Base-by-base conservation (phyloP, 2,113 vertebrate genomes). In the Hydropotes inermis region DNA sequence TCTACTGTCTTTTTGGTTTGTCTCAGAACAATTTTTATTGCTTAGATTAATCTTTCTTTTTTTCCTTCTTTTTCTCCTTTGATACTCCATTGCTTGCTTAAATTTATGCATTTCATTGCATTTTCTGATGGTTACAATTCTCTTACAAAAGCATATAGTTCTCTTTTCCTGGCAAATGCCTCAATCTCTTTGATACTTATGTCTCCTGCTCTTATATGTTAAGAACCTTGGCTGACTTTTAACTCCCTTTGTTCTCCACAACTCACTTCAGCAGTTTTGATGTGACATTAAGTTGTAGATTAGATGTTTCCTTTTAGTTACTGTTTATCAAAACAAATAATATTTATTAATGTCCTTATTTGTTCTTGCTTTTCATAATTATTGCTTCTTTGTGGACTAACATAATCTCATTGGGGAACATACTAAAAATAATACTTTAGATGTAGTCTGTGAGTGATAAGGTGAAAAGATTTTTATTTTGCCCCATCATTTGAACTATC, bases 291-390 rank as follows among this genome's bases (percentile, higher is more conserved):
- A 82, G 25, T n/a, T 83, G 12, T 43, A 89, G 4, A 30, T 67
- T 45, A 45, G 45, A 52, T 91, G 39, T 50, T 95, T 96, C n/a
- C 28, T 95, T 61, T 78, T 55, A 58, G 94, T 91, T 14, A 97
- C 17, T 86, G 21, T 7, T 95, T 70, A 52, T 17, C 91, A 91
- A 93, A 79, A 58, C 8, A 50, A 89, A 79, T 57, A n/a, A 39
- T 50, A 36, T 58, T 94, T 95, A 60, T 55, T 45, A 87, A 55
- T 89, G 2, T 19, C 67, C 47, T 92, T 57, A 64, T 84, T 90
- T 78, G 84, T 47, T 67, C 17, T 16, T 97, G n/a, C 2, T 87
- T 84, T 82, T 11, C 7, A 83, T 50, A 57, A 74, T 57, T 87
- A 55, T 70, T 94, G 7, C 27, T 58, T 97, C 39, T 5, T 92